Base-by-base conservation (phyloP, 37 sponge, comb jelly and placozoan species). In the Hexactinellida sp. region DNA sequence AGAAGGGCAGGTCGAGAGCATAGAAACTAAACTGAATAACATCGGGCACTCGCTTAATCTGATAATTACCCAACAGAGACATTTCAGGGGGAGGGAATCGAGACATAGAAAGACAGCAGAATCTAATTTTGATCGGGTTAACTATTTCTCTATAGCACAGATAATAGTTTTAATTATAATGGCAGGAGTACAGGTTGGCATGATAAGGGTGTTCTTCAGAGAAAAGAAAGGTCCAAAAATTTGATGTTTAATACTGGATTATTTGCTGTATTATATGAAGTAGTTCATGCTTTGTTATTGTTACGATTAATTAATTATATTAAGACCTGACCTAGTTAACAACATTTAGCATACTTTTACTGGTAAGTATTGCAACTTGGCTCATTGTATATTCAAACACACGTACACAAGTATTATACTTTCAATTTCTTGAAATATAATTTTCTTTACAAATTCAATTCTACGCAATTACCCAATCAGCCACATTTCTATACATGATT, bases 71-170 rank as follows among this genome's bases (percentile, higher is more conserved):
- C 82, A 85, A 13, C 94, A 94, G 86, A 85, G 86, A 55, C 87
- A 84, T 85, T 91, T 94, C 90, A 91, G 86, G 38, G 90, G 88
- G 24, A 55, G 94, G 5, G 94, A 94, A 82, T 87, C 90, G 3
- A 88, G 94, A 21, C 94, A 94, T 87, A 88, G 89, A 51, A 83
- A 94, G 86, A 91, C 94, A 0, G 84, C 54, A 36, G 94, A 94
- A 37, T 89, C 86, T 51, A 94, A 88, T 86, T 36, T 85, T 38
- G 25, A 0, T 0, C 85, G 92, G 0, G 94, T 94, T 7, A 0
- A 82, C 35, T 91, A 84, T 86, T 94, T 93, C 88, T 94, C 94
- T 21, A 1, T 91, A 0, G 37, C 88, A 23, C 86, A 90, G 36
- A 85, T 88, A 83, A 55, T 84, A 0, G 84, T 94, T 36, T 85